Conservation (phyloP, 2,888 invertebrate species). For the Tortricodes alternella region DNA sequence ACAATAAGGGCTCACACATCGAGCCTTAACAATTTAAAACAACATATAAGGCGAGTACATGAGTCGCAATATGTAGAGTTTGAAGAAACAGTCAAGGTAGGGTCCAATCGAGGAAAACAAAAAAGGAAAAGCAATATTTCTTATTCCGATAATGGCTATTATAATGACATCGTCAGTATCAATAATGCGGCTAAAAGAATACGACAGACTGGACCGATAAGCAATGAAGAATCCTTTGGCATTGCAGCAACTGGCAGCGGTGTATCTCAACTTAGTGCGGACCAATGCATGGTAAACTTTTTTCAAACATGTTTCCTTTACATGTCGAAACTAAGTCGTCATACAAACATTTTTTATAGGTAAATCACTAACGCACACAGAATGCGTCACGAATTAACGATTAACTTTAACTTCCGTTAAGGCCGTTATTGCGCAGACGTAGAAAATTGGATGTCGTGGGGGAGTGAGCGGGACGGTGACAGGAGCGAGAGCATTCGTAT, state of each 20-base stretch:
- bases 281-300: too few relatives aligned
- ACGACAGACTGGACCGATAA: constrained; percentile 16
- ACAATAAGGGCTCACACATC: constrained; percentile 35
- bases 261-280: constrained; percentile 36
- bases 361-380: too few relatives aligned
- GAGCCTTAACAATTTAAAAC: constrained; percentile 38
- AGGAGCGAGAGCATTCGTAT: too few relatives aligned
- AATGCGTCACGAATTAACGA: too few relatives aligned
- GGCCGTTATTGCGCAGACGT: too few relatives aligned
- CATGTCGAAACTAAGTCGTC: too few relatives aligned
- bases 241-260: constrained; percentile 40
- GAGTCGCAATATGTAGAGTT: constrained; percentile 33
- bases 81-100: background rate
- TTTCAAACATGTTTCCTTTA: too few relatives aligned
- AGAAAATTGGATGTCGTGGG: too few relatives aligned
- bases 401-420: too few relatives aligned
- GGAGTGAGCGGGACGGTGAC: too few relatives aligned
- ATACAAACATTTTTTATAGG: too few relatives aligned
- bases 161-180: constrained; percentile 29
- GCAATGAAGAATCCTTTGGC: constrained; percentile 36
- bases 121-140: constrained; percentile 33
- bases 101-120: constrained; percentile 29
- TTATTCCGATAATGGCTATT: constrained; percentile 19
- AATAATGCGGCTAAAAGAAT: constrained; percentile 33
- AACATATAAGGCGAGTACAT: constrained; percentile 36